Evolutionary conservation across 2,797 vertebrate genomes (phyloP).

Genomic region (Kryptopterus vitreolus): DNA sequence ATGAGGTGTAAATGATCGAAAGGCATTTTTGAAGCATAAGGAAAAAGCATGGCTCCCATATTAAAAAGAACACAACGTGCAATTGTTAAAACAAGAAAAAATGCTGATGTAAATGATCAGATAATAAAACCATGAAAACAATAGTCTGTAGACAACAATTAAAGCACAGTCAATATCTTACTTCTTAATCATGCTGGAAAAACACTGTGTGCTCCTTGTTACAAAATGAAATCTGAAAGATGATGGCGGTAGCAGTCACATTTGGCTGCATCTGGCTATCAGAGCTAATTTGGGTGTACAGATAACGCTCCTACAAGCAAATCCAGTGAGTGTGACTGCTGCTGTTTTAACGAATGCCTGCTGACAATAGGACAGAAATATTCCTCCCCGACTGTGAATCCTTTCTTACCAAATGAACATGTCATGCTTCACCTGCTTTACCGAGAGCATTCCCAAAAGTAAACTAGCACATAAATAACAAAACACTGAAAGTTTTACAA

Average conservation of each 20-base stretch:
- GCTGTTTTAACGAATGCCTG: conserved; percentile 60
- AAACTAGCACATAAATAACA: conserved; percentile 53
- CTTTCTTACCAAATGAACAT: conserved; percentile 58
- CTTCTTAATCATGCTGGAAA: conserved; percentile 46
- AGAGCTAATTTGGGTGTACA: conserved; percentile 59
- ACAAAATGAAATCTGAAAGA: conserved; percentile 49
- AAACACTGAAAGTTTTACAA: conserved; percentile 46
- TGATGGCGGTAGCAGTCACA: conserved; percentile 50
- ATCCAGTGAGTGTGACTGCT: conserved; percentile 55
- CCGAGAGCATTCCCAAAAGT: conserved; percentile 59
- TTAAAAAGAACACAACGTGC: background rate
- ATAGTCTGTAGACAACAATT: conserved; percentile 31
- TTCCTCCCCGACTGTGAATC: conserved; percentile 58
- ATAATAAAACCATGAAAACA: background rate
- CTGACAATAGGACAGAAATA: conserved; percentile 61
- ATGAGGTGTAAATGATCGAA: background rate
- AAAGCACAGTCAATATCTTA: conserved; percentile 33
- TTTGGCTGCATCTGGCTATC: conserved; percentile 59
- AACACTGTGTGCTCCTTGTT: conserved; percentile 42
- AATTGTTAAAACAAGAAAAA: background rate
- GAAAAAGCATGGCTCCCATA: background rate
- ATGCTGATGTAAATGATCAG: background rate
- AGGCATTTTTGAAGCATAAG: background rate
- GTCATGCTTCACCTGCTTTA: conserved; percentile 62
- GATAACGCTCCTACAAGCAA: conserved; percentile 60